Percentiles rank a stretch among this genome's conserved stretches.
These are phyloP conservation scores for Spialia ferax DNA, from an alignment of 2,888 invertebrate genomes.

Conservation along the genomic window DNA sequence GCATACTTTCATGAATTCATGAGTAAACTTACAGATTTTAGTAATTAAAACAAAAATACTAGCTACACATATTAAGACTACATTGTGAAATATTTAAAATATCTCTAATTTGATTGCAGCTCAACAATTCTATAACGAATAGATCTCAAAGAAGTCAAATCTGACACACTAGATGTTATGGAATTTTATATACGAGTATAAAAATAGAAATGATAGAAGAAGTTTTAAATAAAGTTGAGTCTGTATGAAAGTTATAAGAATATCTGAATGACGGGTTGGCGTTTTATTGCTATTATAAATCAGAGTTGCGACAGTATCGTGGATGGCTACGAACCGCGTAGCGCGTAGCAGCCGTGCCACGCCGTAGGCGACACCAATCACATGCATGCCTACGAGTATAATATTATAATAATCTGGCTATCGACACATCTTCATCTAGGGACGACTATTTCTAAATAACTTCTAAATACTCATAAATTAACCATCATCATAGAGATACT, in stretches of 20 bases:
- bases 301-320: slow-evolving; percentile 69
- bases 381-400: slow-evolving; percentile 75
- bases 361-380: slow-evolving; percentile 62
- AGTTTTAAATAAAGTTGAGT: slow-evolving; percentile 7
- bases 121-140: no score
- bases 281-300: slow-evolving; percentile 85
- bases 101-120: no score
- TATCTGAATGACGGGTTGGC: slow-evolving; percentile 80
- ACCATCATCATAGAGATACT: no score
- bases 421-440: slow-evolving; percentile 44
- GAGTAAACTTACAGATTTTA: no score
- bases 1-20: no score
- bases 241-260: slow-evolving; percentile 72
- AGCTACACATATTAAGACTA: no score
- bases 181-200: no score
- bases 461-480: no score
- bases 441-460: slow-evolving; percentile 16
- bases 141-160: no score
- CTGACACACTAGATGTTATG: no score
- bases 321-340: slow-evolving; percentile 53
- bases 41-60: no score
- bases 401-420: slow-evolving; percentile 36
- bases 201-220: not conserved
- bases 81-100: no score
- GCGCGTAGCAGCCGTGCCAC: slow-evolving; percentile 55